A percentile compares a stretch with the other conserved stretches of the same genome.
phyloP scores from a whole-genome alignment of 2,113 vertebrate species.

The human (Homo sapiens) region GRCh38 chr11:25737001-25737500 shows the following conservation, averaged over 20 bases:
- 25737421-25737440: background rate
- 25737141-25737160: background rate
- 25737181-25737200: background rate
- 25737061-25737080: background rate
- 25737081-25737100: background rate
- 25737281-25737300: too few relatives aligned
- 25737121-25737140: background rate
- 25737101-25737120: background rate
- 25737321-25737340: background rate
- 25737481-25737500: background rate
- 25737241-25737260: background rate
- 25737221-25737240: background rate
- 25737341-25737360: background rate
- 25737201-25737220: background rate
- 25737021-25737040: background rate
- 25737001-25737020: background rate
- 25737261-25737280: background rate
- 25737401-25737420: background rate
- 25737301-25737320: background rate
- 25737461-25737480: background rate
- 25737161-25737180: background rate
- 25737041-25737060: background rate
- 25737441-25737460: background rate
- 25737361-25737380: background rate
- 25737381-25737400: fast-evolving